Conservation (phyloP, 2,797 vertebrate species). For the Coregonus suidteri region DNA sequence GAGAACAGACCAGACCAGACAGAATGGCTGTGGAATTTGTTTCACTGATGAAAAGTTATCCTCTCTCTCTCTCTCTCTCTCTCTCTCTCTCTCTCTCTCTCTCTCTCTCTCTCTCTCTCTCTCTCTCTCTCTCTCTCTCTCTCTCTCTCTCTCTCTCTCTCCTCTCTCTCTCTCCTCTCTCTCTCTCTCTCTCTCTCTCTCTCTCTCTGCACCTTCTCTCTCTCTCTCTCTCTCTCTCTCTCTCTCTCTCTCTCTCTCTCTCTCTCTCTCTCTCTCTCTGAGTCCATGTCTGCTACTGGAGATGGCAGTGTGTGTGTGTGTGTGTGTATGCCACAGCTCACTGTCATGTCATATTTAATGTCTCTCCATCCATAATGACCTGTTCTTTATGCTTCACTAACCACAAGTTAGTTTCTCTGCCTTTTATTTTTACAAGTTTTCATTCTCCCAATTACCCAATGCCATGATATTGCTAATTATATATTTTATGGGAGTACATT, state of each 20-base stretch:
- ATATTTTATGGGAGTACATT: background rate
- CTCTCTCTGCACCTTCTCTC: no score
- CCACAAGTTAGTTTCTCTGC: background rate
- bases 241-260: background rate
- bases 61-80: background rate
- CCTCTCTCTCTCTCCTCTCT: no score
- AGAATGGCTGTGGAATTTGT: background rate
- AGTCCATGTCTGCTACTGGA: background rate
- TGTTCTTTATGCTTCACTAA: background rate
- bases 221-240: background rate
- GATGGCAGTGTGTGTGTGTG: background rate
- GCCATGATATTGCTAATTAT: background rate
- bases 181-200: background rate
- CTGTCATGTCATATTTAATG: background rate
- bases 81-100: background rate
- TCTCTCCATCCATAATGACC: background rate
- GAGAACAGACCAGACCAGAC: background rate
- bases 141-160: background rate
- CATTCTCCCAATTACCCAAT: background rate
- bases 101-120: background rate
- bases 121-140: no score
- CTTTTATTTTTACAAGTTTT: background rate
- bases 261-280: no score
- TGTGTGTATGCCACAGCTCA: background rate
- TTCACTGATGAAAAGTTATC: background rate